These are phyloP conservation scores for Watersipora subatra DNA, from an alignment of 1,140 invertebrate genomes.

Conservation along the genomic window DNA sequence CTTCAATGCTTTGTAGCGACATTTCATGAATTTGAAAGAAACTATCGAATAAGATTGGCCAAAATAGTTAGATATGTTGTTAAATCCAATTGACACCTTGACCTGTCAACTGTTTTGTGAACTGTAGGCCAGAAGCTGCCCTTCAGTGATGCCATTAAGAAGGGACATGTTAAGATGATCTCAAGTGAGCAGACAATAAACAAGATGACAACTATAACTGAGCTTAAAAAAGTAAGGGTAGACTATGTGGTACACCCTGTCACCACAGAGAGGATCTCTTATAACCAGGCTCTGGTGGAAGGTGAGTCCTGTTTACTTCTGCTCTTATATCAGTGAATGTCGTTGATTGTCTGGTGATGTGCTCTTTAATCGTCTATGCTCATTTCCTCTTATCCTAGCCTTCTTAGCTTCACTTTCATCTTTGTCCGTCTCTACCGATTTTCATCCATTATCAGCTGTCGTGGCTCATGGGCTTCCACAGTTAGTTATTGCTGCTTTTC, in stretches of 20 bases:
- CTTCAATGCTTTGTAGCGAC: too few relatives aligned
- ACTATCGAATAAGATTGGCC: too few relatives aligned
- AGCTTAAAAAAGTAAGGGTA: not conserved
- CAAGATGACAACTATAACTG: not conserved
- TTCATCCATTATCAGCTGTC: too few relatives aligned
- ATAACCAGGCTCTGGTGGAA: not conserved
- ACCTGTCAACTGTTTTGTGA: too few relatives aligned
- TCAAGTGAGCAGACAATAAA: conserved; percentile 1
- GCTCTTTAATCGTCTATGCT: too few relatives aligned
- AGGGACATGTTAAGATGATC: conserved; percentile 25
- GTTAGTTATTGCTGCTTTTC: too few relatives aligned
- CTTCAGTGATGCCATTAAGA: conserved; percentile 26
- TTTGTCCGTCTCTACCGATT: too few relatives aligned
- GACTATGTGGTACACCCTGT: not conserved
- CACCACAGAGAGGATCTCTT: not conserved
- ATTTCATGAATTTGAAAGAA: too few relatives aligned
- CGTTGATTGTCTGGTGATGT: not conserved
- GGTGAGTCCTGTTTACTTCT: conserved; percentile 8
- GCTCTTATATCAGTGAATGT: conserved; percentile 5
- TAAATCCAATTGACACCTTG: too few relatives aligned
- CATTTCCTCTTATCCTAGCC: not conserved
- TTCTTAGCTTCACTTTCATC: not conserved
- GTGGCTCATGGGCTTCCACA: too few relatives aligned
- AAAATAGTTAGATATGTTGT: too few relatives aligned
- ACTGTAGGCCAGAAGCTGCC: conserved; percentile 13